Evolutionary conservation across 2,888 invertebrate genomes (phyloP).

Genomic region (Eudemis profundana): DNA sequence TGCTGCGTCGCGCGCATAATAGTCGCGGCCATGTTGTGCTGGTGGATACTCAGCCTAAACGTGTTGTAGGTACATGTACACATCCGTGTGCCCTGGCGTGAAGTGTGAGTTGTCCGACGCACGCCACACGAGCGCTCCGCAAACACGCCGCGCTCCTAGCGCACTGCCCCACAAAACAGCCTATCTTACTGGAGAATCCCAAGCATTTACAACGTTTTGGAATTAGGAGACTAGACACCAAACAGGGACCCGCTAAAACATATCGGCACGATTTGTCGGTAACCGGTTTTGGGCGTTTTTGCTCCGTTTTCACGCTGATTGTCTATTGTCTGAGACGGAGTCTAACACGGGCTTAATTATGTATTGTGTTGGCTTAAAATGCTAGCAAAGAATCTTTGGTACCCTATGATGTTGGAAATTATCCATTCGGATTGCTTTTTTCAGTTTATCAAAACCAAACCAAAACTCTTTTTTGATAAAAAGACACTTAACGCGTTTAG

Average conservation of each 20-base stretch:
- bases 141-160: slow-evolving; percentile 49
- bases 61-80: slow-evolving; percentile 27
- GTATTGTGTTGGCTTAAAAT: slow-evolving; percentile 9
- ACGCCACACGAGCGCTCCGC: slow-evolving; percentile 52
- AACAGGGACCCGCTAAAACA: slow-evolving; percentile 34
- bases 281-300: slow-evolving; percentile 35
- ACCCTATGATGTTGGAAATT: too few relatives aligned
- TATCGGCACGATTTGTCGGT: slow-evolving; percentile 40
- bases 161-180: slow-evolving; percentile 7
- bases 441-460: too few relatives aligned
- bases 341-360: slow-evolving; percentile 25
- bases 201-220: background rate
- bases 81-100: slow-evolving; percentile 22
- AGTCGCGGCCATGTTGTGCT: too few relatives aligned
- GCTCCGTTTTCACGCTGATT: slow-evolving; percentile 26
- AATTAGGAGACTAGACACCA: background rate
- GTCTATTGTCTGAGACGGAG: slow-evolving; percentile 21
- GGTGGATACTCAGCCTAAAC: too few relatives aligned
- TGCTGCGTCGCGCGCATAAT: too few relatives aligned
- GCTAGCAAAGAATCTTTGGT: background rate
- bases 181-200: background rate
- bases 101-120: slow-evolving; percentile 45
- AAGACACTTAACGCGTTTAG: too few relatives aligned
- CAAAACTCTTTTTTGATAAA: too few relatives aligned
- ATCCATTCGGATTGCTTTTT: too few relatives aligned